phyloP scores from a whole-genome alignment of 2,113 vertebrate genomes.

The Hydrochoerus hydrochaeris region DNA sequence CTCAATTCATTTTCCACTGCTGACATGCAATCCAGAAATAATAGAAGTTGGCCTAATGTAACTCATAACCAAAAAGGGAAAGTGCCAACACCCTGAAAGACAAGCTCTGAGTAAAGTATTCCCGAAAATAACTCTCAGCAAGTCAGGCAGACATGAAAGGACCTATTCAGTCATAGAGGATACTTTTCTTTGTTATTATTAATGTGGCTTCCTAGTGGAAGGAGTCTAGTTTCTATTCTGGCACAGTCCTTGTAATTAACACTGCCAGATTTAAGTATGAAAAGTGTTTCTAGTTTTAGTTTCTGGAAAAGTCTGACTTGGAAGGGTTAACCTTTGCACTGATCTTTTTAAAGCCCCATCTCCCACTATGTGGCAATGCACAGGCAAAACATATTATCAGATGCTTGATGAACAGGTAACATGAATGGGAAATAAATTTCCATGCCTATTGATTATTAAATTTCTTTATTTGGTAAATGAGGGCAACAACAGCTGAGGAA shows the following conservation, averaged over 20 bases:
- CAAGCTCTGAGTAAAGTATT: slow-evolving; percentile 74
- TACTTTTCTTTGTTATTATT: slow-evolving; percentile 58
- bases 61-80: slow-evolving; percentile 71
- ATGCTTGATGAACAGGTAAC: neutral
- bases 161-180: slow-evolving; percentile 51
- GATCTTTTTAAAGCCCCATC: neutral
- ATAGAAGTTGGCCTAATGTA: slow-evolving; percentile 71
- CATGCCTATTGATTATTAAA: neutral
- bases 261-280: neutral
- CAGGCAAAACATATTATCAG: neutral
- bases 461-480: neutral
- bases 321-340: slow-evolving; percentile 24
- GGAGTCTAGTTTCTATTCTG: neutral
- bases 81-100: slow-evolving; percentile 69
- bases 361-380: neutral
- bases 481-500: neutral
- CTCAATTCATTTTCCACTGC: slow-evolving; percentile 72
- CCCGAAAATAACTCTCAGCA: slow-evolving; percentile 67
- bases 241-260: slow-evolving; percentile 37
- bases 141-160: slow-evolving; percentile 39
- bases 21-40: slow-evolving; percentile 81
- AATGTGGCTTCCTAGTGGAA: neutral
- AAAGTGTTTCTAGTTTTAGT: slow-evolving; percentile 14
- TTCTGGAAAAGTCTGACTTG: slow-evolving; percentile 37
- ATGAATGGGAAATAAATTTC: slow-evolving; percentile 14